These are phyloP conservation scores for Ophion ventricosus DNA, from an alignment of 2,888 invertebrate species.

Conservation along the genomic window DNA sequence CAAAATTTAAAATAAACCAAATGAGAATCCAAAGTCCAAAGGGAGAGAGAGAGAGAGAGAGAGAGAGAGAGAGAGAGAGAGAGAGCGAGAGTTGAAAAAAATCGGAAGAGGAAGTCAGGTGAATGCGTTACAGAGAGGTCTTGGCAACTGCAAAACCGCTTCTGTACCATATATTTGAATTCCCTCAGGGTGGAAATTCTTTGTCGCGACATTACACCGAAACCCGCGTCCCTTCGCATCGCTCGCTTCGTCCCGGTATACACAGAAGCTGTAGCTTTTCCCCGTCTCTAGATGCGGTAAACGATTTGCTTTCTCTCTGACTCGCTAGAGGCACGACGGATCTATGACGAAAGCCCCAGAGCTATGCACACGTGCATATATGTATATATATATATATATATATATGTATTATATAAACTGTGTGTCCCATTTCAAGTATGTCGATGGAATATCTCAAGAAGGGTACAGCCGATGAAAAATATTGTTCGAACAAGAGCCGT, in stretches of 20 bases:
- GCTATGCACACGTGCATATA: background rate
- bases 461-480: no score
- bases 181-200: slow-evolving; percentile 71
- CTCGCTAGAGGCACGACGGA: slow-evolving; percentile 49
- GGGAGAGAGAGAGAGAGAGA: background rate
- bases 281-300: slow-evolving; percentile 52
- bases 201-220: slow-evolving; percentile 71
- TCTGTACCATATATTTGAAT: slow-evolving; percentile 74
- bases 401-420: background rate
- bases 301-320: slow-evolving; percentile 61
- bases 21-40: background rate
- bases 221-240: slow-evolving; percentile 66
- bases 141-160: slow-evolving; percentile 52
- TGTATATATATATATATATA: background rate
- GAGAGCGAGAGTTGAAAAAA: slow-evolving; percentile 12
- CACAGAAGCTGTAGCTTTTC: slow-evolving; percentile 11
- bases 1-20: no score
- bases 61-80: background rate
- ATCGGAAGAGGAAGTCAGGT: slow-evolving; percentile 25
- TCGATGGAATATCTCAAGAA: background rate
- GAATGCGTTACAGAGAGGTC: slow-evolving; percentile 42
- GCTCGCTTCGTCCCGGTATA: slow-evolving; percentile 17
- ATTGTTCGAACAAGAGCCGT: no score
- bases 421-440: background rate
- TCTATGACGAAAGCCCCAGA: slow-evolving; percentile 45